Evolutionary conservation across 2,113 vertebrate genomes (phyloP), one percentile per base, ranked within the genome.

Genomic region (Limnothrissa miodon): DNA sequence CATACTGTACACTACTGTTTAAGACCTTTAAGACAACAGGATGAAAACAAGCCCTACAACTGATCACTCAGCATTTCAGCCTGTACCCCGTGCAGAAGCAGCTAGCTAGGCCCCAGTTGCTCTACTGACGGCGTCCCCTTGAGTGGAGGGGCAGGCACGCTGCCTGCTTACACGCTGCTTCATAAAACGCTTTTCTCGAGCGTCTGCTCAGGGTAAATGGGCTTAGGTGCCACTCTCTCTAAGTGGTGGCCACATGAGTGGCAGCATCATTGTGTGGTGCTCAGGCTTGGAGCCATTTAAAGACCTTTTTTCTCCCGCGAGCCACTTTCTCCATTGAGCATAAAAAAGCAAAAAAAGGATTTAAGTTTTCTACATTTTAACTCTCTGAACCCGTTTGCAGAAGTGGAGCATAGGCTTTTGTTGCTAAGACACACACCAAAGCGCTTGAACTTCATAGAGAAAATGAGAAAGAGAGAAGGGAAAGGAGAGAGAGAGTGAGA

Each of bases 391-490:
- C 56, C 78, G 29, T 48, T 23, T 23, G 19, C 25, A 44, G 11
- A 5, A n/a, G 13, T 7, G 56, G 39, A 82, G 66, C 70, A 84
- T 80, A 45, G 74, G 56, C 79, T 74, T 74, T 74, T 82, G 84
- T 87, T 87, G 86, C 84, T 85, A 87, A 87, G 84, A 87, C 53
- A 85, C 53, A 85, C 82, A 80, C 45, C 33, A 13, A 36, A 36
- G 25, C 25, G 13, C 17, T 33, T 36, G 29, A 36, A 74, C 11
- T 29, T 33, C 66, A 33, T 13, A 83, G 36, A 78, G 44, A 13
- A 78, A 79, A 70, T 4, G 53, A 51, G 81, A 36, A 36, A 33
- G 66, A 33, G 29, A 74, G 29, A 21, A 36, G 15, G 33, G 39
- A 82, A 80, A 56, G 10, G 66, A 83, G 36, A 80, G 66, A 53